These are phyloP conservation scores for Podilymbus podiceps DNA, from an alignment of 2,113 vertebrate species.

Conservation along the genomic window DNA sequence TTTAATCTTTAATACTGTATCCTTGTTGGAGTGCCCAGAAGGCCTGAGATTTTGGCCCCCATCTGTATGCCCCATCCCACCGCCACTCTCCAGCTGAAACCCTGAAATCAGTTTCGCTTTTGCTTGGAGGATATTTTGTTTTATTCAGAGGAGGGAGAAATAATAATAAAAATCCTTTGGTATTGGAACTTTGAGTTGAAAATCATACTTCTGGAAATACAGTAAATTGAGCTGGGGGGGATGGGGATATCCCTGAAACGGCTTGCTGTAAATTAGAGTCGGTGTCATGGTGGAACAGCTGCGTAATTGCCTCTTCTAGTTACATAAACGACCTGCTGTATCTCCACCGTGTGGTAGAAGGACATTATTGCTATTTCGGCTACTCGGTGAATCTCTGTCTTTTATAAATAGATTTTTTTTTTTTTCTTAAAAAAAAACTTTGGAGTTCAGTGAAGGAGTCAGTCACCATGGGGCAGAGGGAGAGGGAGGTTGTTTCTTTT, in stretches of 20 bases:
- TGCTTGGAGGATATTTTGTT: background rate
- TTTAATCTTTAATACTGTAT: background rate
- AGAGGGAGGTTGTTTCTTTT: background rate
- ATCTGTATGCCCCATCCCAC: background rate
- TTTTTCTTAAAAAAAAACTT: background rate
- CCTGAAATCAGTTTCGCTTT: background rate
- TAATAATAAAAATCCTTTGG: accelerated
- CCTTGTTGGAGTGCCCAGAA: background rate
- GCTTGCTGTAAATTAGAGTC: background rate
- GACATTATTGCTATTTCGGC: background rate
- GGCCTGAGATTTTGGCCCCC: background rate
- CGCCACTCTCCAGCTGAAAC: background rate
- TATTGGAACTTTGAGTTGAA: background rate
- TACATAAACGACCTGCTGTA: constrained; percentile 31
- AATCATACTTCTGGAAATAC: background rate
- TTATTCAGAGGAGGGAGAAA: background rate
- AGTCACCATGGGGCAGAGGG: background rate
- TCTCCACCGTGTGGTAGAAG: constrained; percentile 65
- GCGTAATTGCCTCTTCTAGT: background rate
- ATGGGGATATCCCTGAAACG: accelerated
- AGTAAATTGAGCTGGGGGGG: background rate
- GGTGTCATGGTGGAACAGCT: background rate
- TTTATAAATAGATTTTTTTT: background rate
- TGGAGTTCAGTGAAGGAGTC: constrained; percentile 20
- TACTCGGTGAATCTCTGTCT: background rate